Evolutionary conservation across 1,140 invertebrate genomes (phyloP).

Genomic region (Scaptomyza graminum): DNA sequence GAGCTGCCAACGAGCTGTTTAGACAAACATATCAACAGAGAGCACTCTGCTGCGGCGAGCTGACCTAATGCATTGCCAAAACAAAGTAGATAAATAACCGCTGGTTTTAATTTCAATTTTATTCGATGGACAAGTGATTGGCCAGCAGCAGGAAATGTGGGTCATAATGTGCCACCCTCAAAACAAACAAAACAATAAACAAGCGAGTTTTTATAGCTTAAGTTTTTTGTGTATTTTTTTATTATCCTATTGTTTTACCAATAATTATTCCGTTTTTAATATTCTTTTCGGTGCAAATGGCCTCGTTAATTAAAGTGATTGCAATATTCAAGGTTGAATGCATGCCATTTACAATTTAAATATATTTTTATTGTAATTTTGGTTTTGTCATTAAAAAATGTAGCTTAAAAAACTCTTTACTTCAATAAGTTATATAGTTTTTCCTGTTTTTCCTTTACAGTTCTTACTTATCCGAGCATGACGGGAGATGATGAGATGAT

Average conservation of each 20-base stretch:
- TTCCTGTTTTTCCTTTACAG: conserved; percentile 22
- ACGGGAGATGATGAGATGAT: conserved; percentile 35
- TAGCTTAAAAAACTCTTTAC: not conserved
- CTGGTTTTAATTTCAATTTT: conserved; percentile 69
- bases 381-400: not conserved
- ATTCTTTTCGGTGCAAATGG: conserved; percentile 1
- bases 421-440: not conserved
- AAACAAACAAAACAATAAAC: not conserved
- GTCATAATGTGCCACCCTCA: conserved; percentile 30
- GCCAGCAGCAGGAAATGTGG: conserved; percentile 52
- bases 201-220: conserved; percentile 16
- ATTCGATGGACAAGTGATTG: conserved; percentile 57
- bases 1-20: conserved; percentile 63
- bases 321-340: conserved; percentile 26
- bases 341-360: not conserved
- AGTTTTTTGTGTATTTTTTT: not conserved
- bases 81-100: conserved; percentile 23
- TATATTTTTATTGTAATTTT: not conserved
- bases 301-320: conserved; percentile 33
- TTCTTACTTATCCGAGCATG: conserved; percentile 29
- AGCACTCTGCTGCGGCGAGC: conserved; percentile 29
- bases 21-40: conserved; percentile 41
- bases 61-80: conserved; percentile 60
- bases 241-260: conserved; percentile 27
- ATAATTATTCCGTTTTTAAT: conserved; percentile 17